phyloP scores from a whole-genome alignment of 2,113 vertebrate genomes.

The Acinonyx jubatus region DNA sequence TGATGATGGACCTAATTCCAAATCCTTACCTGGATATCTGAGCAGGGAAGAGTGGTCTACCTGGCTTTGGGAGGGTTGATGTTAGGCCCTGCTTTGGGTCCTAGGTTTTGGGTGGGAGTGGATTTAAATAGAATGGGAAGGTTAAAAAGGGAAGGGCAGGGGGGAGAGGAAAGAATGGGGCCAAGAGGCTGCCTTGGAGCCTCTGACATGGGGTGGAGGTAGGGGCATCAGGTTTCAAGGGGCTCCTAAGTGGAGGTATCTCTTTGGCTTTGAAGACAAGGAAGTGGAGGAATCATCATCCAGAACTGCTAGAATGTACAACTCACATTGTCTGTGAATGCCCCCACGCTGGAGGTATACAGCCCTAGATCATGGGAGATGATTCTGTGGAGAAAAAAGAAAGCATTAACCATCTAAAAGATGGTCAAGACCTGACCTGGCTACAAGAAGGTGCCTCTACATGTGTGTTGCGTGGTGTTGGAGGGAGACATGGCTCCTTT shows the following conservation, averaged over 20 bases:
- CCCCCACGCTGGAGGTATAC: background rate
- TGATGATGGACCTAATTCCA: background rate
- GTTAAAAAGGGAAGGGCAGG: background rate
- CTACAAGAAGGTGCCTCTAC: background rate
- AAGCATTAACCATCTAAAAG: background rate
- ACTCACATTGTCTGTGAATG: background rate
- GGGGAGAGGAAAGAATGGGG: background rate
- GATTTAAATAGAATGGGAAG: background rate
- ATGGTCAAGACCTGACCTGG: background rate
- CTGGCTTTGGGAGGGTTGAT: background rate
- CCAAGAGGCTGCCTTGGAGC: background rate
- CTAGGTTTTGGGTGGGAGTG: background rate
- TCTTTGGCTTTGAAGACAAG: background rate
- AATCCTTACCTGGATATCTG: background rate
- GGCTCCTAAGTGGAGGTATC: background rate
- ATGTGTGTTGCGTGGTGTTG: background rate
- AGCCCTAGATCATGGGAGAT: no score
- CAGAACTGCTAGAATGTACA: background rate
- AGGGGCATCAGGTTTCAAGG: background rate
- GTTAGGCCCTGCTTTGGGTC: background rate
- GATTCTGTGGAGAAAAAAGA: background rate
- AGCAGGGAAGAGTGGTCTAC: background rate
- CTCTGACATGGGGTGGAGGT: background rate
- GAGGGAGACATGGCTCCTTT: background rate
- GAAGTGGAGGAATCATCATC: background rate